Evolutionary conservation across 1,140 invertebrate species (phyloP).

Genomic region (Ceratina australensis): DNA sequence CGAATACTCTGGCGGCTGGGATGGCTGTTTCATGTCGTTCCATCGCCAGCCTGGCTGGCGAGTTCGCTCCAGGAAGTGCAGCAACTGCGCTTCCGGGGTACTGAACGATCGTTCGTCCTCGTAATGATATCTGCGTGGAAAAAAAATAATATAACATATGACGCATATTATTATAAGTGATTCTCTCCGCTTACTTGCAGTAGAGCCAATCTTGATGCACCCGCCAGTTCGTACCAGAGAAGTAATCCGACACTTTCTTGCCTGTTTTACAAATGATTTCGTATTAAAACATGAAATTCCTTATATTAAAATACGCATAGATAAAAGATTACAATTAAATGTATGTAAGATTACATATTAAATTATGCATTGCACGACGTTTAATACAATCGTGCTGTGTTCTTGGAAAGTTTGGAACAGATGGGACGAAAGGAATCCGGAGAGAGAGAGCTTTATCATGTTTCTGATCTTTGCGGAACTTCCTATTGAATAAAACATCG

Average conservation of each 20-base stretch:
- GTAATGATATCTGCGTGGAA: conserved; percentile 79
- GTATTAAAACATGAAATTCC: conserved; percentile 34
- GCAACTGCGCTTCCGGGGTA: conserved; percentile 85
- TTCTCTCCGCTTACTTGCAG: conserved; percentile 72
- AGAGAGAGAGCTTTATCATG: too few relatives aligned
- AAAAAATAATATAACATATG: neutral
- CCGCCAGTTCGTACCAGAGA: conserved; percentile 89
- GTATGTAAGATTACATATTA: too few relatives aligned
- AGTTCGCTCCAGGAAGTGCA: conserved; percentile 88
- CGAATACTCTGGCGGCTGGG: conserved; percentile 80
- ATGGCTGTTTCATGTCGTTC: conserved; percentile 81
- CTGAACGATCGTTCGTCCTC: conserved; percentile 76
- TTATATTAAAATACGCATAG: too few relatives aligned
- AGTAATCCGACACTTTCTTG: conserved; percentile 84
- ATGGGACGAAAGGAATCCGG: too few relatives aligned
- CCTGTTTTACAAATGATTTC: conserved; percentile 71
- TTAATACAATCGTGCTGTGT: too few relatives aligned
- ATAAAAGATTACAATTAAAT: too few relatives aligned
- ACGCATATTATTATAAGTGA: neutral
- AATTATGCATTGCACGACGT: too few relatives aligned
- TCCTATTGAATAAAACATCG: too few relatives aligned
- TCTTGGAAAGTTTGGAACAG: too few relatives aligned
- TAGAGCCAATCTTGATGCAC: conserved; percentile 93
- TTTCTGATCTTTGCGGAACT: too few relatives aligned
- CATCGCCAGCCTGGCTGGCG: conserved; percentile 88